phyloP scores from a whole-genome alignment of 2,113 vertebrate genomes.

The Sminthopsis crassicaudata region DNA sequence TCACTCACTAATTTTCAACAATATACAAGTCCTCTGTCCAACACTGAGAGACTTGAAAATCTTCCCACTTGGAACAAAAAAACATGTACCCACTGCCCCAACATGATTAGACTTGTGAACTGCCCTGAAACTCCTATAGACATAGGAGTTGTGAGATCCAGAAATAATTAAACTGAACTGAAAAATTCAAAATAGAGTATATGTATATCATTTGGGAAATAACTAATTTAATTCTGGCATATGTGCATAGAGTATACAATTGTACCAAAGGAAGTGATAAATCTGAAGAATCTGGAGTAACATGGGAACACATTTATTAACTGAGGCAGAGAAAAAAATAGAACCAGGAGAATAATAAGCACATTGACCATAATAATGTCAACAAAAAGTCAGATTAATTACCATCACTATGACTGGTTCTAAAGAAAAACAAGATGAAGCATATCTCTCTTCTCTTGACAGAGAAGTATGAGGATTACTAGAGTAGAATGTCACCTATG shows the following conservation, averaged over 20 bases:
- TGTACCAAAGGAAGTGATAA: neutral
- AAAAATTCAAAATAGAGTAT: neutral
- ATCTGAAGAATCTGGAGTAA: neutral
- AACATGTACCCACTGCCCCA: neutral
- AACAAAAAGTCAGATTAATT: neutral
- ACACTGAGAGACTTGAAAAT: neutral
- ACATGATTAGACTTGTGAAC: neutral
- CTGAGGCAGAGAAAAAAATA: neutral
- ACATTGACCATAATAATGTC: neutral
- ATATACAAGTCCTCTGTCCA: neutral
- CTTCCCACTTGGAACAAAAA: neutral
- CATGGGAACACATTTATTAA: neutral
- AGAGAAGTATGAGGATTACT: neutral
- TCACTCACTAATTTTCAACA: neutral
- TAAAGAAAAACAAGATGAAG: neutral
- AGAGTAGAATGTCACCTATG: neutral
- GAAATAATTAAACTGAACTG: neutral
- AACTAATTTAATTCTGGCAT: neutral
- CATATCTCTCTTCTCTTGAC: neutral
- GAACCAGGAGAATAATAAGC: neutral
- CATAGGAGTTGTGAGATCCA: neutral
- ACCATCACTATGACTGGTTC: neutral
- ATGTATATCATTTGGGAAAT: neutral
- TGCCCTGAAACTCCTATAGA: neutral
- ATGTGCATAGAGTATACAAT: neutral